phyloP scores from a whole-genome alignment of 2,797 vertebrate genomes.

The Muscicapa striata region DNA sequence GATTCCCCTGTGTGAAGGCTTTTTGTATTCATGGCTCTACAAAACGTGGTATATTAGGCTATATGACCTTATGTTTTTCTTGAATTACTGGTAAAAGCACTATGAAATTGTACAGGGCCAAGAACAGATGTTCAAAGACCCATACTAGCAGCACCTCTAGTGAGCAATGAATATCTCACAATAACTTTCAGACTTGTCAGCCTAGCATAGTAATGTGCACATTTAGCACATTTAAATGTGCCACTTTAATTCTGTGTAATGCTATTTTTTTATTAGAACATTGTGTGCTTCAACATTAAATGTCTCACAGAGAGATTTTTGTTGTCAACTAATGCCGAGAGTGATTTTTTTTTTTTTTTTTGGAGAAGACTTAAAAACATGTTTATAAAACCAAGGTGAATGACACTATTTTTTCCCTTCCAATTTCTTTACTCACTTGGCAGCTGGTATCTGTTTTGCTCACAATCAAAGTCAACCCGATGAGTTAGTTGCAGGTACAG shows the following conservation, averaged over 20 bases:
- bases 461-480: neutral
- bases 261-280: constrained; percentile 61
- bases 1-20: neutral
- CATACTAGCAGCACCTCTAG: constrained; percentile 17
- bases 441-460: constrained; percentile 16
- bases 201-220: constrained; percentile 30
- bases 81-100: neutral
- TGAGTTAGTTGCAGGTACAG: neutral
- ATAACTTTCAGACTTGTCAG: constrained; percentile 14
- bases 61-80: neutral
- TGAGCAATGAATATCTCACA: constrained; percentile 24
- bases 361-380: neutral
- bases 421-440: constrained; percentile 4
- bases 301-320: neutral
- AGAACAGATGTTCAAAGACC: constrained; percentile 43
- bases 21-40: neutral
- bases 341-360: neutral
- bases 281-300: constrained; percentile 23
- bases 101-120: neutral
- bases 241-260: constrained; percentile 37
- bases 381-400: constrained; percentile 43
- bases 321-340: constrained; percentile 6
- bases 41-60: neutral
- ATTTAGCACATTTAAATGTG: constrained; percentile 52
- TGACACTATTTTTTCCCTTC: neutral